Conservation (phyloP, 2,888 invertebrate genomes). For the Smittia aterrima region DNA sequence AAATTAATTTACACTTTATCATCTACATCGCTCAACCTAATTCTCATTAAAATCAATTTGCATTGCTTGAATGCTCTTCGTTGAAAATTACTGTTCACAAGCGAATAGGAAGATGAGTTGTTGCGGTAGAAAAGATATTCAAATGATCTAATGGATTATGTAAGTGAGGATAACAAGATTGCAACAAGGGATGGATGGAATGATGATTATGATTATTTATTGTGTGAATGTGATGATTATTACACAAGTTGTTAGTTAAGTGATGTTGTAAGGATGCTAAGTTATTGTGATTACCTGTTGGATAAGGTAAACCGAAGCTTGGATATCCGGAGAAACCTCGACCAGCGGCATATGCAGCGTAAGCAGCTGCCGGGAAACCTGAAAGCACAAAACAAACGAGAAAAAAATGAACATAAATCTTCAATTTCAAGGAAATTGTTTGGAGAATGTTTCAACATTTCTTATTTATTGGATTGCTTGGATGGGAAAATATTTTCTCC, state of each 20-base stretch:
- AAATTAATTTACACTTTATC: too few species aligned
- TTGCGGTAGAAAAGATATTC: constrained; percentile 54
- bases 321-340: constrained; percentile 96
- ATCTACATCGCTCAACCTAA: background rate
- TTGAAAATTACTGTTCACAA: constrained; percentile 62
- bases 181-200: constrained; percentile 58
- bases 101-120: constrained; percentile 58
- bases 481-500: background rate
- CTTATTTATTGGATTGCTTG: constrained; percentile 1
- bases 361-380: constrained; percentile 94
- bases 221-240: constrained; percentile 54
- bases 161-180: constrained; percentile 68
- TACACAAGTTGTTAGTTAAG: constrained; percentile 58
- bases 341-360: constrained; percentile 94
- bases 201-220: constrained; percentile 59
- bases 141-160: constrained; percentile 48
- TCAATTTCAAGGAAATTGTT: constrained; percentile 21
- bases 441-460: constrained; percentile 5
- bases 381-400: constrained; percentile 49
- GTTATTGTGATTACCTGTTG: constrained; percentile 73
- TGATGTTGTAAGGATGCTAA: constrained; percentile 77
- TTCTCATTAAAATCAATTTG: background rate
- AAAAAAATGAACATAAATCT: background rate
- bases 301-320: constrained; percentile 96
- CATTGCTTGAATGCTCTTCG: background rate